Evolutionary conservation across 2,888 invertebrate genomes (phyloP).

Genomic region (Cordylochernes scorpioides): DNA sequence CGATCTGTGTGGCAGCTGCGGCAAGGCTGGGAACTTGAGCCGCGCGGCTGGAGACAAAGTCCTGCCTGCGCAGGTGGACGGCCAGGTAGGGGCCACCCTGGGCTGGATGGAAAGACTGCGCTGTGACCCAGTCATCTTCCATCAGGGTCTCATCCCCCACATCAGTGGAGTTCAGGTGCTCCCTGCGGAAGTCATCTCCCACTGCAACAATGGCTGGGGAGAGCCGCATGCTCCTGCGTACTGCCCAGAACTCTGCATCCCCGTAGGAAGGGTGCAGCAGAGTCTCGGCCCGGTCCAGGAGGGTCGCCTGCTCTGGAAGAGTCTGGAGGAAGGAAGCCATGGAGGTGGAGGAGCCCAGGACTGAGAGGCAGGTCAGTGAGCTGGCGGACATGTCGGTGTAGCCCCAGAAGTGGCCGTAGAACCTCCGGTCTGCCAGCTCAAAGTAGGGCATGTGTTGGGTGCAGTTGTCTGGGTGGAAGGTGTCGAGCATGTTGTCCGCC

Average conservation of each 20-base stretch:
- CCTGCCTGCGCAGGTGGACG: constrained; percentile 60
- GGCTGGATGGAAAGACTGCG: constrained; percentile 8
- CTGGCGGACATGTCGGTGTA: constrained; percentile 37
- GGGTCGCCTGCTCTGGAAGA: too few species aligned
- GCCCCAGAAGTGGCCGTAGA: constrained; percentile 40
- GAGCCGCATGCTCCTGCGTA: constrained; percentile 72
- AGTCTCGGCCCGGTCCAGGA: constrained; percentile 56
- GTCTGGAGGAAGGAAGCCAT: too few species aligned
- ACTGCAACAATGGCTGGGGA: constrained; percentile 35
- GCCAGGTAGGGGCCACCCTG: constrained; percentile 26
- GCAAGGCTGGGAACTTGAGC: constrained; percentile 48
- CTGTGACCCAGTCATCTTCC: constrained; percentile 34
- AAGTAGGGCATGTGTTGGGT: too few species aligned
- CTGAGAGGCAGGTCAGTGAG: constrained; percentile 44
- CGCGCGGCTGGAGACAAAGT: constrained; percentile 48
- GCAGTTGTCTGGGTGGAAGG: too few species aligned
- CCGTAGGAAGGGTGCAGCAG: constrained; percentile 68
- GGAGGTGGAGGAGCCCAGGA: constrained; percentile 40
- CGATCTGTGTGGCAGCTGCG: constrained; percentile 46
- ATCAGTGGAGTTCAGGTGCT: constrained; percentile 35
- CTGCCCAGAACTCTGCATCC: constrained; percentile 50
- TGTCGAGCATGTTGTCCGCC: too few species aligned
- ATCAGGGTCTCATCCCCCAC: constrained; percentile 31
- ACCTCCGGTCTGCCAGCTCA: too few species aligned
- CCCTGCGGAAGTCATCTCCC: constrained; percentile 37